Evolutionary conservation across 2,113 vertebrate species (phyloP), one percentile per base, ranked within the genome.

Genomic region (Pelecanus crispus): DNA sequence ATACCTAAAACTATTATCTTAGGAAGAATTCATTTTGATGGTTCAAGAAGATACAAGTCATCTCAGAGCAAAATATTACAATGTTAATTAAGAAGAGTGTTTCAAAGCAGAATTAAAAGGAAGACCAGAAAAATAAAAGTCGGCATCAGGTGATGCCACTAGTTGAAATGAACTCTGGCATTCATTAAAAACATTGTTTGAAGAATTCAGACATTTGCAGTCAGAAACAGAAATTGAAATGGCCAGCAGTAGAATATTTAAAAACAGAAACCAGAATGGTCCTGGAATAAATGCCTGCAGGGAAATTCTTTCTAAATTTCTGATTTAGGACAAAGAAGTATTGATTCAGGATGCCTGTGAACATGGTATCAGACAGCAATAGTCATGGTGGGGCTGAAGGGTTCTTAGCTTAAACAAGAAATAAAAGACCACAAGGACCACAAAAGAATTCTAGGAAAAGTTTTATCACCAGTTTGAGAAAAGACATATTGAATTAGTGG

Each of bases 31-130:
- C 9, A 90, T 92, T 96, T 94, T 92, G 79, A 53, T 95, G 28
- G 85, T 96, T 96, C 92, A 90, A 92, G 17, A 29, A 68, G 34
- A 58, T 32, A 92, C 31, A 66, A 68, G 84, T 92, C 0, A 79
- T 32, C 66, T 94, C 74, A 81, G 62, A 95, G 75, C 34, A 87
- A 79, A 68, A 86, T 40, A 74, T 79, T 95, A 53, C 55, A 73
- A 62, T 87, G 77, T 83, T 96, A 97, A 97, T 97, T 96, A 96
- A 34, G 31, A 25, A 95, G 62, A 96, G 73, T 63, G 13, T 94
- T 97, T 96, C 95, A 94, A 78, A 94, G n/a, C 38, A 56, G 56
- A 36, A 40, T 79, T 91, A 92, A 50, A 77, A 77, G 72, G 58
- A 90, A 74, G 67, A 92, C 26, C 59, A 90, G 55, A 62, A 81